Base-by-base conservation (phyloP, 2,888 invertebrate species). In the Sphaerophoria taeniata region DNA sequence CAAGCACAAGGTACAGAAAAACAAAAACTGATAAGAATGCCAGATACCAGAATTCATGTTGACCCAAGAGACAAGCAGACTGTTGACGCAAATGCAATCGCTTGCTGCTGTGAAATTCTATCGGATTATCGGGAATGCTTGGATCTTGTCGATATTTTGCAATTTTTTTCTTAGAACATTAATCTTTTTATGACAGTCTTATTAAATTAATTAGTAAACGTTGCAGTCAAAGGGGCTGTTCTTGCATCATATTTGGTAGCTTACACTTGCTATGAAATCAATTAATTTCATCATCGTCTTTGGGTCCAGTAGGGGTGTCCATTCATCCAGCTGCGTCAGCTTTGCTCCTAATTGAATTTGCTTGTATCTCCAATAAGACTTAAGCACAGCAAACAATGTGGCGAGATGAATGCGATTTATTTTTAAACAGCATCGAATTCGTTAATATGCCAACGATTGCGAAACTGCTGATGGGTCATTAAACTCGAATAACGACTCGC, bases 301-400 rank as follows among this genome's bases (percentile, higher is more conserved):
- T 67, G 71, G 77, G 72, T 34, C 56, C 75, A 51, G 63, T 70
- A 55, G n/a, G 16, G 60, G 24, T 73, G 75, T 45, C 14, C 49
- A 33, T 70, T 63, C 70, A 70, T 56, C 39, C 34, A 7, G 47
- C 31, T 51, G 79, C 56, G 36, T 61, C 9, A 33, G 77, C 79
- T 63, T 84, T 67, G 75, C 84, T 80, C 84, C 84, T 84, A 84
- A 84, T 84, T 84, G 84, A 84, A 84, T 80, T 80, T 84, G 84
- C 84, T 80, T 84, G 84, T 84, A 72, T 61, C 84, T 55, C 31
- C n/a, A n/a, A n/a, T n/a, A n/a, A 56, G 78, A 74, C 43, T 55
- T 65, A 63, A 33, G 47, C 33, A 4, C 33, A 31, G 4, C 2
- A 45, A 4, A 45, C n/a, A n/a, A n/a, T n/a, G 31, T 61, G 12